Base-by-base conservation (phyloP, 2,113 vertebrate species). In the Chrysochloris asiatica region DNA sequence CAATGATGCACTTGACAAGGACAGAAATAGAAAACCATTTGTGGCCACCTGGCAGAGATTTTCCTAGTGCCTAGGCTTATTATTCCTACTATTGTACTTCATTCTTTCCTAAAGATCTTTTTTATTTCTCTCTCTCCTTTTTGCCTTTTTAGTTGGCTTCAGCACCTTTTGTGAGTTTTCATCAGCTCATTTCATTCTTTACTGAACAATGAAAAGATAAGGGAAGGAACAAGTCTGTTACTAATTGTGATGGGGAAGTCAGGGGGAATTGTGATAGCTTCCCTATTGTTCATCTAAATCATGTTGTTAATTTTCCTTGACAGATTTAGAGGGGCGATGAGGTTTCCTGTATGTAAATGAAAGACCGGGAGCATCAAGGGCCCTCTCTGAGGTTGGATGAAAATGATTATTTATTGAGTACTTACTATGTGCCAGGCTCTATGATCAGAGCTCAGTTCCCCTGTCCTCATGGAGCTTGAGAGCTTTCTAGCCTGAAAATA, bases 21-120 rank as follows among this genome's bases (percentile, higher is more conserved):
- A 93, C 90, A 85, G 88, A 94, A 96, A 95, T 95, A 96, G 95
- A 94, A 97, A 89, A 73, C 48, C 33, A 14, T 88, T 67, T 93
- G 61, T 88, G 88, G 92, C 78, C 90, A 92, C 94, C 77, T 71
- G 93, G 92, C 86, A 88, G 93, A 95, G 80, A 92, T 72, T 75
- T 88, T 95, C 90, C 90, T 91, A 54, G 77, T 79, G 41, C 50
- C 78, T 93, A 50, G 22, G 61, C 86, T 92, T 96, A 86, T 96
- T 92, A 89, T 89, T 85, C 38, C n/a, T 61, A 77, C 86, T 65
- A 84, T 85, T 94, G 86, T 89, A 54, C 54, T 93, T 95, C 50
- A 52, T 91, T 93, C 85, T 93, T 84, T 86, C 83, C 95, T 92
- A 76, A 95, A 91, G 89, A 71, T 48, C 85, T 16, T 50, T 84